phyloP scores from a whole-genome alignment of 2,113 vertebrate species.

The Pionites leucogaster region DNA sequence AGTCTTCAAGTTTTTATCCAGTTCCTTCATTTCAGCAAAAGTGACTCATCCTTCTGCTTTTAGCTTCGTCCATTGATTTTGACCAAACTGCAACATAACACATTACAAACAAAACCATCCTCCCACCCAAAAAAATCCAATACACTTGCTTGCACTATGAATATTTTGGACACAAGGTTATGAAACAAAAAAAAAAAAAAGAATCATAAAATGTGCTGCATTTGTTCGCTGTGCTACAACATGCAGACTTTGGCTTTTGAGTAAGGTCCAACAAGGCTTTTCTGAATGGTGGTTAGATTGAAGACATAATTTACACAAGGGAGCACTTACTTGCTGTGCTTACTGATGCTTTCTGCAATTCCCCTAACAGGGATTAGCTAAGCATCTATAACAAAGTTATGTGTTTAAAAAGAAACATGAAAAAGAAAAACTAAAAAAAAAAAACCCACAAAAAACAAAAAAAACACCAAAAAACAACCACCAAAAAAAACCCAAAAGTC shows the following conservation, averaged over 20 bases:
- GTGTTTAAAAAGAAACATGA: neutral
- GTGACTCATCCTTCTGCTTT: neutral
- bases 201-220: neutral
- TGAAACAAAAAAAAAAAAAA: neutral
- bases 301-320: neutral
- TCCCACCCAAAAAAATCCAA: neutral
- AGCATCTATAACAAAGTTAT: neutral
- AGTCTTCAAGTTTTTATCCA: neutral
- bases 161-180: neutral
- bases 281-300: neutral
- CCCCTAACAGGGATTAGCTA: neutral
- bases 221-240: neutral
- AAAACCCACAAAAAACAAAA: too few relatives aligned
- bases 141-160: neutral
- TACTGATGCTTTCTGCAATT: neutral
- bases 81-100: neutral
- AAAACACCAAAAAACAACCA: too few relatives aligned
- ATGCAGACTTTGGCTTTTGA: neutral
- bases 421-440: neutral
- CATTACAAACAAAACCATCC: neutral
- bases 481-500: too few relatives aligned
- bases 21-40: neutral
- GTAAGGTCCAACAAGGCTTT: neutral
- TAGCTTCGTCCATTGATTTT: neutral
- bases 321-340: neutral